Base-by-base conservation (phyloP, 2,888 invertebrate genomes). In the Drosophila testacea region DNA sequence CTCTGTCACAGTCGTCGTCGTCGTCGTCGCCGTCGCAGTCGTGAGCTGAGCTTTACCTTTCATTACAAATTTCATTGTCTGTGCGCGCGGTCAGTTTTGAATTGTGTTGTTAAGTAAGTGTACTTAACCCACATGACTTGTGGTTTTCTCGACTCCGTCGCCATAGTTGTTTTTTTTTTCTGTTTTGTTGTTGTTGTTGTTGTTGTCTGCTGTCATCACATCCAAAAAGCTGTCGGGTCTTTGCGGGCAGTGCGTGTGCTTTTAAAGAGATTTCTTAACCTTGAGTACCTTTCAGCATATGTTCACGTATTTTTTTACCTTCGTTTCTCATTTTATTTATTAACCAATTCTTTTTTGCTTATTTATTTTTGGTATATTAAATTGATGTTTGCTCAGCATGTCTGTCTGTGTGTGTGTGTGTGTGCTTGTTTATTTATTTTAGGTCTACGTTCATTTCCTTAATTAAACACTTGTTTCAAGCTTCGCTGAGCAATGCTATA, bases 51-150 rank as follows among this genome's bases (percentile, higher is more conserved):
- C 87, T 75, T 82, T 83, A 65, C 69, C 80, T 82, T 82, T 80
- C 77, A 83, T 83, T 85, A 77, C 71, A 47, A 69, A 83, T 69
- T 61, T 83, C 81, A 87, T 83, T 88, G 83, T 86, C 81, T 85
- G 88, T 71, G 73, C 73, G 83, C 83, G 77, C 81, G 85, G 85
- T 82, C 83, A 85, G 66, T 78, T 89, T 88, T 69, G 86, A 77
- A 88, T 88, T 86, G 86, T 83, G 83, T 77, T 86, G 78, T 88
- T 86, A 88, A 89, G 86, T 88, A 80, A 88, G 88, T 85, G 89
- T 86, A 86, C 90, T 86, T 86, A 86, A 86, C 85, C 85, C 89
- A 86, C 86, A 86, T 86, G 83, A 84, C 83, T 84, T 89, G 89
- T 72, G 89, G 85, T 84, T 84, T 87, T 87, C 70, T 66, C 64